phyloP scores from a whole-genome alignment of 2,797 vertebrate genomes.

The Melanotaenia pygmaea region DNA sequence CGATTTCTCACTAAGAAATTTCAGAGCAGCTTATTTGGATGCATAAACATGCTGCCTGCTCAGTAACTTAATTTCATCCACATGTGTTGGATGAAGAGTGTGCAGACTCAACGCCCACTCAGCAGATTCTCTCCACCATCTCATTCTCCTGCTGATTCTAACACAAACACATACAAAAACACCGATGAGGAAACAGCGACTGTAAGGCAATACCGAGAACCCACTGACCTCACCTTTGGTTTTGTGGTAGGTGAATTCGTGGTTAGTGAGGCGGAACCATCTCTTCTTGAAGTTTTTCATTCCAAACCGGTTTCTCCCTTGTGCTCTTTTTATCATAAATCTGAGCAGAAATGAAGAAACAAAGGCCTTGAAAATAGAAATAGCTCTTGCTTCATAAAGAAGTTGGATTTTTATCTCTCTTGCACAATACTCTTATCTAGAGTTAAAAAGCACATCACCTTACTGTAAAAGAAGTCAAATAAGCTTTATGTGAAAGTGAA shows the following conservation, averaged over 20 bases:
- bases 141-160: slow-evolving; percentile 18
- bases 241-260: slow-evolving; percentile 98
- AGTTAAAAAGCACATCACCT: background rate
- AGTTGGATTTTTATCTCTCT: background rate
- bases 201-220: slow-evolving; percentile 38
- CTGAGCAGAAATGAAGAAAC: slow-evolving; percentile 70
- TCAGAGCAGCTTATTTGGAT: slow-evolving; percentile 23
- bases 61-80: slow-evolving; percentile 57
- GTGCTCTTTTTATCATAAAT: slow-evolving; percentile 98
- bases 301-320: slow-evolving; percentile 96
- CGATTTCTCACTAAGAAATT: background rate
- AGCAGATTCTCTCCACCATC: slow-evolving; percentile 35
- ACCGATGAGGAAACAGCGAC: slow-evolving; percentile 18
- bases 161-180: slow-evolving; percentile 5
- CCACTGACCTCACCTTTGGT: slow-evolving; percentile 88
- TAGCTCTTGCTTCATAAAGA: slow-evolving; percentile 5
- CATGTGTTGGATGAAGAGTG: slow-evolving; percentile 48
- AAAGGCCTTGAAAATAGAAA: background rate
- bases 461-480: background rate
- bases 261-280: slow-evolving; percentile 98
- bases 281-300: slow-evolving; percentile 99
- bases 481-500: slow-evolving; percentile 8
- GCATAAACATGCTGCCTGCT: slow-evolving; percentile 25
- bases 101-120: slow-evolving; percentile 38
- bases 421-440: background rate